Base-by-base conservation (phyloP, 2,113 vertebrate species). In the Neotoma lepida region DNA sequence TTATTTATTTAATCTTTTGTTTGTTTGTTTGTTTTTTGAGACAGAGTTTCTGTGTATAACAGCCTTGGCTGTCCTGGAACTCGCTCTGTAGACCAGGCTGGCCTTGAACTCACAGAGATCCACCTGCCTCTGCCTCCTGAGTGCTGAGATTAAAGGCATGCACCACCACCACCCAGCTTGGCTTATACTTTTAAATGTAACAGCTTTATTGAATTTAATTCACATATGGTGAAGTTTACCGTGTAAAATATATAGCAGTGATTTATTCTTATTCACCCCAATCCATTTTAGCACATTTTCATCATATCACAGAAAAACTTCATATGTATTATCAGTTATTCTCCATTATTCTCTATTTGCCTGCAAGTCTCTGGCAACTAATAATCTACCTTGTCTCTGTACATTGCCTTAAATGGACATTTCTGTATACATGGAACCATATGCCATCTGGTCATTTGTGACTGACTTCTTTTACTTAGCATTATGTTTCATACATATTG, bases 231-330 rank as follows among this genome's bases (percentile, higher is more conserved):
- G 39, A 13, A 94, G 33, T 94, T 91, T 30, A 87, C 56, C 41
- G 39, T 90, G 77, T 92, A 33, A 82, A 89, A 13, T 94, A 24
- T 78, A 6, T 51, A 86, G 87, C 68, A 68, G 4, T 93, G 15
- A 22, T 88, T 85, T 94, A 51, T 91, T 46, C 49, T 93, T 89
- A 77, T 86, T 91, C 46, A 84, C 39, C 51, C 15, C 35, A 68
- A n/a, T 78, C 77, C 86, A 63, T 89, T 96, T 91, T 87, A 91
- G 78, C 87, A 80, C 68, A 89, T 91, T 95, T 97, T 94, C 39
- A 80, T 93, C 6, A 39, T n/a, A 24, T 58, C 39, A 3, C 86
- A 92, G 87, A 80, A 64, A 94, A 92, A 66, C 18, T 39, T 44
- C 54, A 33, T 89, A 58, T 33, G 41, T 18, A 28, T 93, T 94